A percentile compares a stretch with the other conserved stretches of the same genome.
Evolutionary conservation across 30 jellyfish, hydroid and myxozoan species (phyloP).

Genomic region (Chironex yamaguchii): DNA sequence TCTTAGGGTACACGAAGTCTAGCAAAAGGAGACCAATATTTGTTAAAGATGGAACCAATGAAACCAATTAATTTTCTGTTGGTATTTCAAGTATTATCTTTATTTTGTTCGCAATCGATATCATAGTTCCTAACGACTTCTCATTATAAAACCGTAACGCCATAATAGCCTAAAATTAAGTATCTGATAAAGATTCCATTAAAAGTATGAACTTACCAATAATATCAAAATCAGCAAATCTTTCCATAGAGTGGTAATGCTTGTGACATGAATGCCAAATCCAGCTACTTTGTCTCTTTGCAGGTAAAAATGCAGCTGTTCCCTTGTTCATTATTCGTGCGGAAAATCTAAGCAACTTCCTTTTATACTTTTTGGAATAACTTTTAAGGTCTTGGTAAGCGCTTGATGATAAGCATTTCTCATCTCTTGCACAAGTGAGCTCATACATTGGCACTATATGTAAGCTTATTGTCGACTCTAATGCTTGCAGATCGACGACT

Average conservation of each 20-base stretch:
- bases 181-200: too few relatives aligned
- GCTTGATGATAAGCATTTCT: conserved; percentile 82
- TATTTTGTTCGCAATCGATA: too few relatives aligned
- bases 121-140: too few relatives aligned
- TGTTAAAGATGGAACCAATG: too few relatives aligned
- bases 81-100: too few relatives aligned
- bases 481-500: conserved; percentile 74
- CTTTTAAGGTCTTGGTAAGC: conserved; percentile 66
- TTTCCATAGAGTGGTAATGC: conserved; percentile 96
- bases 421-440: conserved; percentile 89
- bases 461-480: conserved; percentile 80
- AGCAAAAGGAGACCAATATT: too few relatives aligned
- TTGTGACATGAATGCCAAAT: conserved; percentile 91
- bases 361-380: conserved; percentile 55
- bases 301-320: conserved; percentile 90
- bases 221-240: conserved; percentile 89
- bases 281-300: conserved; percentile 77
- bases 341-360: conserved; percentile 85
- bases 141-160: too few relatives aligned
- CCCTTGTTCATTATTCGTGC: conserved; percentile 90
- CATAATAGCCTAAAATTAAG: too few relatives aligned
- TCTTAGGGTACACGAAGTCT: too few relatives aligned
- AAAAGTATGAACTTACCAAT: too few relatives aligned
- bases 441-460: conserved; percentile 69
- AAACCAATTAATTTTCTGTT: too few relatives aligned